phyloP scores from a whole-genome alignment of 2,113 vertebrate genomes.

The Oryzias woworae region DNA sequence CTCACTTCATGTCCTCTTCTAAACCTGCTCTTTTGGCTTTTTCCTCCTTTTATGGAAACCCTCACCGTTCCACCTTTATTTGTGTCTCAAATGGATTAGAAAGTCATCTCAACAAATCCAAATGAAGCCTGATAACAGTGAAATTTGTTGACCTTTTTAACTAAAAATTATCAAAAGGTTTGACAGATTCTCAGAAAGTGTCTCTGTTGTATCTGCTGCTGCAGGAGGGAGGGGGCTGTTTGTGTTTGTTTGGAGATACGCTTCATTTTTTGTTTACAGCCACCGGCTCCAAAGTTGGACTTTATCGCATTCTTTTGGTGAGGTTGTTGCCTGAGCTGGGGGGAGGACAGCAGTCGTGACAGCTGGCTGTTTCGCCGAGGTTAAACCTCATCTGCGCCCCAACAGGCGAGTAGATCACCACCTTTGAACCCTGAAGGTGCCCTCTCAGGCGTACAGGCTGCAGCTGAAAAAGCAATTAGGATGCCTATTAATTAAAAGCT shows the following conservation, averaged over 20 bases:
- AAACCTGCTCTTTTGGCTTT: too few species aligned
- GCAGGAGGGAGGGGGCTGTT: neutral
- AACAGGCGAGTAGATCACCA: slow-evolving; percentile 63
- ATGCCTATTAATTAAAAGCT: slow-evolving; percentile 5
- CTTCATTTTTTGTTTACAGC: slow-evolving; percentile 7
- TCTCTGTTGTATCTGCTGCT: too few species aligned
- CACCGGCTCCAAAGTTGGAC: slow-evolving; percentile 27
- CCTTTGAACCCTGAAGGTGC: slow-evolving; percentile 52
- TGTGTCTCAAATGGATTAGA: too few species aligned
- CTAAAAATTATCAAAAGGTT: too few species aligned
- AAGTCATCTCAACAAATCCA: too few species aligned
- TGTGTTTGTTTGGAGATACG: slow-evolving; percentile 17
- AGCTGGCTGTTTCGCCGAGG: slow-evolving; percentile 23
- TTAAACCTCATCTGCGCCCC: slow-evolving; percentile 56
- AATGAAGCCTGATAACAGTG: too few species aligned
- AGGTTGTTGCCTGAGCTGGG: slow-evolving; percentile 14
- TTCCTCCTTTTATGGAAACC: too few species aligned
- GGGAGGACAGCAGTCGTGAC: neutral
- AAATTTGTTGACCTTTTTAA: too few species aligned
- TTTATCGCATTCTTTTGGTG: slow-evolving; percentile 18
- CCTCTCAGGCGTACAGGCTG: slow-evolving; percentile 53
- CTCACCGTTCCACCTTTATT: too few species aligned
- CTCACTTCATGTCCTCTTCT: too few species aligned
- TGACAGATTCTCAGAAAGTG: too few species aligned
- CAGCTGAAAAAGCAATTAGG: slow-evolving; percentile 67